Evolutionary conservation across 2,113 vertebrate species (phyloP).

Genomic region (Coregonus clupeaformis): DNA sequence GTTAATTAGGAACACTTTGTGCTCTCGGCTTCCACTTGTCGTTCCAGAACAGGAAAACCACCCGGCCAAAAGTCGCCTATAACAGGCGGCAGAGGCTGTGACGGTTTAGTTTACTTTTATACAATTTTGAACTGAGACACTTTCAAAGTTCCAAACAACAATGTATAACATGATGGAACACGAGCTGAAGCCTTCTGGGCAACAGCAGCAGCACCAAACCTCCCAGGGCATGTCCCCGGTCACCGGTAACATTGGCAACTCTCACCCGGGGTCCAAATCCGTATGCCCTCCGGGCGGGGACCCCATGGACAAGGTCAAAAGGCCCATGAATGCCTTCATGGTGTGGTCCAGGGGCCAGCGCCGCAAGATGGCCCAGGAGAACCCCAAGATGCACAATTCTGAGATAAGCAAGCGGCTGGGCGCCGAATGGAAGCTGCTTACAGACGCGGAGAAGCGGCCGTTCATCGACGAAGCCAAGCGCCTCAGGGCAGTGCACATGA

Average conservation of each 20-base stretch:
- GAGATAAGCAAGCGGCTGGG: slow-evolving; percentile 88
- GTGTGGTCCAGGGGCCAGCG: slow-evolving; percentile 92
- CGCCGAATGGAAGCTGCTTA: slow-evolving; percentile 84
- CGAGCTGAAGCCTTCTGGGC: slow-evolving; percentile 74
- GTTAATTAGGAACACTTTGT: slow-evolving; percentile 49
- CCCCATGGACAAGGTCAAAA: slow-evolving; percentile 83
- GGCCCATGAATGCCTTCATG: slow-evolving; percentile 98
- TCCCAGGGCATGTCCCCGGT: slow-evolving; percentile 62
- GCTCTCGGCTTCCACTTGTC: slow-evolving; percentile 21
- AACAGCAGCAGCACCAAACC: slow-evolving; percentile 63
- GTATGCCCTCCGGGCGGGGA: slow-evolving; percentile 61
- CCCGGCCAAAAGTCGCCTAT: slow-evolving; percentile 39
- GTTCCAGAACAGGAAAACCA: background rate
- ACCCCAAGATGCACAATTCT: slow-evolving; percentile 89
- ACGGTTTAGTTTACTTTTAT: slow-evolving; percentile 11
- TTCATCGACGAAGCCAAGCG: slow-evolving; percentile 88
- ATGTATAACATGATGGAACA: slow-evolving; percentile 84
- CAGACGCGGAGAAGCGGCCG: slow-evolving; percentile 83
- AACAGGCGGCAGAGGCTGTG: slow-evolving; percentile 27
- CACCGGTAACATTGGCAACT: slow-evolving; percentile 44
- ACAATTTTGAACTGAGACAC: background rate
- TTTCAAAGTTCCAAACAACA: background rate
- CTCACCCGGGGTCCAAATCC: slow-evolving; percentile 65
- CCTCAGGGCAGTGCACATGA: slow-evolving; percentile 82
- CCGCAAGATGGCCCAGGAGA: slow-evolving; percentile 85